Base-by-base conservation (phyloP, 2,888 invertebrate species). In the Phyllotreta striolata region DNA sequence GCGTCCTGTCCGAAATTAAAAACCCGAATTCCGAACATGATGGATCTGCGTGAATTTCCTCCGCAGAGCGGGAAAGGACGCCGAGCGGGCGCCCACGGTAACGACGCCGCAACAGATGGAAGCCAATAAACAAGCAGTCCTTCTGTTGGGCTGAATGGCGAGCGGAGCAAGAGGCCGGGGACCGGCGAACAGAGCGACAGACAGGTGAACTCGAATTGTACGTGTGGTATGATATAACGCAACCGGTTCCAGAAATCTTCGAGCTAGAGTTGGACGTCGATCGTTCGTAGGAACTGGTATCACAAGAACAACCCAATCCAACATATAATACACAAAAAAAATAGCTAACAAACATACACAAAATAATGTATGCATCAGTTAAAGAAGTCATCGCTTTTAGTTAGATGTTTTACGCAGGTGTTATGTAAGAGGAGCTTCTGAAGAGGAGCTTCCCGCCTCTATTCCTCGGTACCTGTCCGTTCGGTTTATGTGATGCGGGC, bases 131-230 rank as follows among this genome's bases (percentile, higher is more conserved):
- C 49, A 49, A 49, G 49, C 35, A 49, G 49, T 35, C 24, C 49
- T 35, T 49, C n/a, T 49, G 49, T 49, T 1, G 49, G 34, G 43
- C 38, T 46, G 57, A 58, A 58, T 58, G 54, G 58, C 51, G 40
- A 61, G 58, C 51, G 40, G 62, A 66, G 44, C 55, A 63, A 49
- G 46, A 54, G 57, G 55, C 41, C 57, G 54, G 40, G 51, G 44
- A 58, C 24, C 41, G 43, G 49, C 59, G 38, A 51, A 39, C 54
- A 24, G 24, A 43, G 35, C 54, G 41, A 56, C 56, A 47, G 61
- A 66, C 66, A 66, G 66, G 66, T 66, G 66, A 66, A 66, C 63
- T 61, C 57, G 55, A 61, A 52, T 47, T 61, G 46, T 62, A 49
- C 55, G 63, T 63, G 8, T 55, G 55, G 41, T 58, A 61, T 66